A percentile compares a stretch with the other conserved stretches of the same genome.
Evolutionary conservation across 2,113 vertebrate genomes (phyloP).

Genomic region (Polypterus senegalus): DNA sequence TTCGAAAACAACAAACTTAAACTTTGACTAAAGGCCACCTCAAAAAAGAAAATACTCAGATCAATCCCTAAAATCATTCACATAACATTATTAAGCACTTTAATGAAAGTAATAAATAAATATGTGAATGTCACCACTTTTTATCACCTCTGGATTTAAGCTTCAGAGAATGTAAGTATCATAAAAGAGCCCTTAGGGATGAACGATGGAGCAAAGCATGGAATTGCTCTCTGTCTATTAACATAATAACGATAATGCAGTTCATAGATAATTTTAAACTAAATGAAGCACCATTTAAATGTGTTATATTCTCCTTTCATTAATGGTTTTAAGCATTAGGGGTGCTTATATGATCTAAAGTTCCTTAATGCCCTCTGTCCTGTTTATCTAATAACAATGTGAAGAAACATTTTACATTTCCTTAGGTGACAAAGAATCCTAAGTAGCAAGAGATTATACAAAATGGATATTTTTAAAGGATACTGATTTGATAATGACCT

Average conservation of each 20-base stretch:
- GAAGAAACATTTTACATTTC: too few species aligned
- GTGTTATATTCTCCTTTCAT: slow-evolving; percentile 26
- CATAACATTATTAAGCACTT: slow-evolving; percentile 32
- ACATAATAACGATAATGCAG: slow-evolving; percentile 30
- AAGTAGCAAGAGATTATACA: too few species aligned
- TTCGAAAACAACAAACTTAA: too few species aligned
- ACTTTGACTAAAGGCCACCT: too few species aligned
- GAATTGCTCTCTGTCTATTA: slow-evolving; percentile 23
- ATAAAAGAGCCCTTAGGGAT: slow-evolving; percentile 26
- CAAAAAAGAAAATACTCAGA: too few species aligned
- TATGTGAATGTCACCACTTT: slow-evolving; percentile 38
- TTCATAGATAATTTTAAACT: slow-evolving; percentile 27
- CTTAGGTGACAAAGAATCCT: too few species aligned
- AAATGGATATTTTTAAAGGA: too few species aligned
- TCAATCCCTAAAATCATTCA: too few species aligned
- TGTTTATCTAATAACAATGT: slow-evolving; percentile 28
- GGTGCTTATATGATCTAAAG: slow-evolving; percentile 39
- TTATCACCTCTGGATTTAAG: slow-evolving; percentile 29
- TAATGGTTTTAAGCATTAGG: slow-evolving; percentile 27
- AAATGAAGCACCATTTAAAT: slow-evolving; percentile 37
- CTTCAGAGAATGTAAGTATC: slow-evolving; percentile 25
- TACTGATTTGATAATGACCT: too few species aligned
- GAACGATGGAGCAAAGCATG: slow-evolving; percentile 17
- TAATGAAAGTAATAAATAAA: slow-evolving; percentile 36
- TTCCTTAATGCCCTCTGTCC: slow-evolving; percentile 33